Base-by-base conservation (phyloP, 2,888 invertebrate species). In the Chrysolina haemoptera region DNA sequence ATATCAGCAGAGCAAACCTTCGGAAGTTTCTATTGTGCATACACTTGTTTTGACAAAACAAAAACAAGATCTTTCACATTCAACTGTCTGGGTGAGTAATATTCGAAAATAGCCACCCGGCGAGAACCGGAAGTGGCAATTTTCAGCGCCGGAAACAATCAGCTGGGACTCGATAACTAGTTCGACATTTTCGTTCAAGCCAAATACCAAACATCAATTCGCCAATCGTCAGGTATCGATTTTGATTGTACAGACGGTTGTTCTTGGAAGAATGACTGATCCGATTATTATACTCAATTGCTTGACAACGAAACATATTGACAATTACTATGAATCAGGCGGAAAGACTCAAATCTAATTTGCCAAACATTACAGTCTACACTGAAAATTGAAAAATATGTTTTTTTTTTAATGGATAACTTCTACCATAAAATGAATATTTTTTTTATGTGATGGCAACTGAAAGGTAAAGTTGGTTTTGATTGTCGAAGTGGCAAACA, bases 61-160 rank as follows among this genome's bases (percentile, higher is more conserved):
- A 59, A 35, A n/a, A 2, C 22, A 35, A 4, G n/a, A 59, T 59
- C 59, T 67, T 53, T 20, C 62, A 50, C 55, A 62, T 63, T 16
- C 64, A 59, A 35, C 35, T n/a, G 62, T 73, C 70, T 68, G 63
- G 53, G 18, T 69, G 68, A 70, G 68, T 72, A 75, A 75, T 75
- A 75, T 76, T 76, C 67, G 72, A 76, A 79, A 79, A 79, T 70
- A 69, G 71, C 75, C 74, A 50, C 67, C 50, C 69, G 27, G 69
- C 43, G 70, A 67, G 50, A 64, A 78, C 79, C 80, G 84, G 83
- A 83, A 77, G 78, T 79, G 76, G 79, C 82, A 84, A 84, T 83
- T 82, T 84, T 81, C 83, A 79, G 69, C 66, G 74, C 82, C 84
- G 84, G 84, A 84, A 83, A 82, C 80, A 84, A 84, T 84, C 83